Percentiles rank a stretch among this genome's conserved stretches.
These are phyloP conservation scores for Phycodurus eques DNA, from an alignment of 2,113 vertebrate species.

Conservation along the genomic window DNA sequence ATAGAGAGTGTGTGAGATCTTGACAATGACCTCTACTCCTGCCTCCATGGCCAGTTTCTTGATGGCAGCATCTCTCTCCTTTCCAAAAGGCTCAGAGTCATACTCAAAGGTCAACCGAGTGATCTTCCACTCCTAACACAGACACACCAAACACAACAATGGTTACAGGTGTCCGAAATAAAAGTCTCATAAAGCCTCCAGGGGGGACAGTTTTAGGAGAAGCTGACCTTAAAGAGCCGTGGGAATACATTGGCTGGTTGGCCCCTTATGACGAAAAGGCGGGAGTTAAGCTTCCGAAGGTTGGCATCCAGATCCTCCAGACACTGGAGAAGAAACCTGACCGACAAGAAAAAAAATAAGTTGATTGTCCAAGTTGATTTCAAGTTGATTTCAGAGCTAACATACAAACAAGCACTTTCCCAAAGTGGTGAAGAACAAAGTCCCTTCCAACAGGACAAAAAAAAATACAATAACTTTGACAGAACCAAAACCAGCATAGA, in stretches of 20 bases:
- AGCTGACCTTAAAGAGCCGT: conserved; percentile 73
- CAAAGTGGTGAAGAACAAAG: neutral
- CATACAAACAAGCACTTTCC: neutral
- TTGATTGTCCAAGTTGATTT: no score
- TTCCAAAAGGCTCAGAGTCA: conserved; percentile 76
- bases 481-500: neutral
- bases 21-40: conserved; percentile 75
- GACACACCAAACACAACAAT: neutral
- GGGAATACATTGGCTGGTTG: conserved; percentile 79
- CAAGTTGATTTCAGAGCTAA: neutral
- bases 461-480: neutral
- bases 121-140: conserved; percentile 77
- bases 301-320: conserved; percentile 75
- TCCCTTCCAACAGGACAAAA: neutral
- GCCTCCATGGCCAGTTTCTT: conserved; percentile 78
- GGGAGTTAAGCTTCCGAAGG: conserved; percentile 76
- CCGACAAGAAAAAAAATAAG: neutral
- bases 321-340: conserved; percentile 78
- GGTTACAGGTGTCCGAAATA: neutral
- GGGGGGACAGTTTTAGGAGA: neutral
- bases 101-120: conserved; percentile 77
- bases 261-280: conserved; percentile 77
- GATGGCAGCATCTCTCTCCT: conserved; percentile 76
- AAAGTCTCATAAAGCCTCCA: neutral
- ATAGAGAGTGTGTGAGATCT: conserved; percentile 77